Evolutionary conservation across 2,888 invertebrate species (phyloP).

Genomic region (Osedax frankpressi): DNA sequence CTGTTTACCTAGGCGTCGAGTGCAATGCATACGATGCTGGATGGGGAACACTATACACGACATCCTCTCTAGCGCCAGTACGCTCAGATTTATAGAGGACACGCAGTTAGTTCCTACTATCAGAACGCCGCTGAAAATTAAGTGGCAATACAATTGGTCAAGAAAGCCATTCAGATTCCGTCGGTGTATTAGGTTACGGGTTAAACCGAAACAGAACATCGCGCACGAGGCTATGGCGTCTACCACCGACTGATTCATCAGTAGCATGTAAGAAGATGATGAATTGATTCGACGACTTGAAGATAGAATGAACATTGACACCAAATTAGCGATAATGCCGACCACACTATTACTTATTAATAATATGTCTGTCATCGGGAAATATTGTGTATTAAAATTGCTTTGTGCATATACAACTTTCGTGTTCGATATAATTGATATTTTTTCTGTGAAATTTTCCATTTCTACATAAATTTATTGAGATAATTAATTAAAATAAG

Average conservation of each 20-base stretch:
- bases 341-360: not conserved
- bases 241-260: not conserved
- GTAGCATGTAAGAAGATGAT: not conserved
- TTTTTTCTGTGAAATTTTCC: too few relatives aligned
- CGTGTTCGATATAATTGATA: too few relatives aligned
- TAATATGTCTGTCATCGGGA: not conserved
- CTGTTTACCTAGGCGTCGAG: not conserved
- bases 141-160: not conserved
- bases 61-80: not conserved
- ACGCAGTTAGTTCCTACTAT: not conserved
- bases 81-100: not conserved
- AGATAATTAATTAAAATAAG: too few relatives aligned
- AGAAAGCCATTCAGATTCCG: not conserved
- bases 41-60: not conserved
- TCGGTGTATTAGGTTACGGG: not conserved
- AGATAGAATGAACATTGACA: not conserved
- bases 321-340: not conserved
- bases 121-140: not conserved
- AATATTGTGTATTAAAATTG: too few relatives aligned
- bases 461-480: too few relatives aligned
- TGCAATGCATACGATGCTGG: not conserved
- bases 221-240: too few relatives aligned
- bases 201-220: too few relatives aligned
- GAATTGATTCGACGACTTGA: not conserved
- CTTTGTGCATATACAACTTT: too few relatives aligned